Percentiles rank a stretch among this genome's conserved stretches.
Evolutionary conservation across 2,797 vertebrate genomes (phyloP).

Genomic region (Arctocebus calabarensis): DNA sequence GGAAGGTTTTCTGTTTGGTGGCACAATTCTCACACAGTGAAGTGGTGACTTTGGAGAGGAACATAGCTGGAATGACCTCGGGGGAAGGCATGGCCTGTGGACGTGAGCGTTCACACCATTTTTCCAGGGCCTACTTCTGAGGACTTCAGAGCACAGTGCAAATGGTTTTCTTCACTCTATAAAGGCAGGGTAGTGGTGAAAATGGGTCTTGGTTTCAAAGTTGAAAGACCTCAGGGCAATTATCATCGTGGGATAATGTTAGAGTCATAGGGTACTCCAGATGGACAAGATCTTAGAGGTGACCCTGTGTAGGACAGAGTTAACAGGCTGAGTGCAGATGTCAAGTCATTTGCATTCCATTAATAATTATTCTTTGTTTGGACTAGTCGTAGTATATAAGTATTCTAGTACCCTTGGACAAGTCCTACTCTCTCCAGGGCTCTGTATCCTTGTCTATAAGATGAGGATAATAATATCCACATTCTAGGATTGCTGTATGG

Average conservation of each 20-base stretch:
- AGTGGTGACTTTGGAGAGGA: background rate
- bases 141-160: background rate
- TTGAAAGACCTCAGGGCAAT: background rate
- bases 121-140: background rate
- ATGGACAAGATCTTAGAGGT: background rate
- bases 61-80: background rate
- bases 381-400: background rate
- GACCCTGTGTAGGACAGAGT: background rate
- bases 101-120: accelerated
- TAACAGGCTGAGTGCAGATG: background rate
- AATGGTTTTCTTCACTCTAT: background rate
- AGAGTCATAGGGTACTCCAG: background rate
- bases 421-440: background rate
- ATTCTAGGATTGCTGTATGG: background rate
- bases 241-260: background rate
- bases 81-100: background rate
- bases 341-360: background rate
- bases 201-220: background rate
- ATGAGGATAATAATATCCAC: background rate
- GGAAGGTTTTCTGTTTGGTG: slow-evolving; percentile 14
- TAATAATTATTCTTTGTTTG: background rate
- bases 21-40: slow-evolving; percentile 54
- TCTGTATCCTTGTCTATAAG: slow-evolving; percentile 13
- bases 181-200: background rate
- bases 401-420: background rate